A percentile compares a stretch with the other conserved stretches of the same genome.
These are phyloP conservation scores for Drosophila lowei DNA, from an alignment of 1,140 invertebrate genomes.

Conservation along the genomic window DNA sequence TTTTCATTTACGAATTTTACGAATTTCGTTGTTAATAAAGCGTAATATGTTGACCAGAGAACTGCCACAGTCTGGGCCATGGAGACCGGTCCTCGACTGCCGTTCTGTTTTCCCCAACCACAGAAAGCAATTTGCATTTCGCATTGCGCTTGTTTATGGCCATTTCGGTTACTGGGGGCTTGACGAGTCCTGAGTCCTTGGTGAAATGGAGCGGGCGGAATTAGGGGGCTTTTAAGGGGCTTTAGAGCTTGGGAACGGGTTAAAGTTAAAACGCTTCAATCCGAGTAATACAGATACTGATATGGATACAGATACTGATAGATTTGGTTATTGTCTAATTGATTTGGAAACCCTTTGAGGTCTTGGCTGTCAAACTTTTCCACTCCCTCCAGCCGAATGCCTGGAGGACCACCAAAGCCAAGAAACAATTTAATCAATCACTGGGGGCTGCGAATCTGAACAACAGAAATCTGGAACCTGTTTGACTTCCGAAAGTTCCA, in stretches of 20 bases:
- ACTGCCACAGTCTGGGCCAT: conserved; percentile 11
- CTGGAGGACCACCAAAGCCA: conserved; percentile 6
- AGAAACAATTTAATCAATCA: conserved; percentile 70
- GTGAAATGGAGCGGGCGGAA: conserved; percentile 19
- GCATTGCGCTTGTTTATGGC: conserved; percentile 27
- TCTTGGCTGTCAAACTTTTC: conserved; percentile 17
- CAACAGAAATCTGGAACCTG: conserved; percentile 20
- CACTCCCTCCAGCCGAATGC: neutral
- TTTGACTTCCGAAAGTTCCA: conserved; percentile 45
- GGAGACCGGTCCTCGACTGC: neutral
- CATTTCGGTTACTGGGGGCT: conserved; percentile 7
- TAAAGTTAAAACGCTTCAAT: neutral
- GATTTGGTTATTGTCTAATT: neutral
- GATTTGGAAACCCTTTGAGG: conserved; percentile 4
- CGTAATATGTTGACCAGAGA: conserved; percentile 40
- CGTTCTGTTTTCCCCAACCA: conserved; percentile 14
- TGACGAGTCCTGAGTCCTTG: conserved; percentile 19
- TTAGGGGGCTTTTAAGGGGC: conserved; percentile 5
- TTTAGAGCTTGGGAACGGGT: neutral
- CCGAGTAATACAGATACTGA: neutral
- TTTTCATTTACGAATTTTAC: conserved; percentile 40
- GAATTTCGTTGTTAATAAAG: conserved; percentile 42
- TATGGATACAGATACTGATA: neutral
- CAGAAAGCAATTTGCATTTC: conserved; percentile 47
- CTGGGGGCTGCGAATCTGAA: conserved; percentile 14